Evolutionary conservation across 2,888 invertebrate species (phyloP).

Genomic region (Plebejus anna): DNA sequence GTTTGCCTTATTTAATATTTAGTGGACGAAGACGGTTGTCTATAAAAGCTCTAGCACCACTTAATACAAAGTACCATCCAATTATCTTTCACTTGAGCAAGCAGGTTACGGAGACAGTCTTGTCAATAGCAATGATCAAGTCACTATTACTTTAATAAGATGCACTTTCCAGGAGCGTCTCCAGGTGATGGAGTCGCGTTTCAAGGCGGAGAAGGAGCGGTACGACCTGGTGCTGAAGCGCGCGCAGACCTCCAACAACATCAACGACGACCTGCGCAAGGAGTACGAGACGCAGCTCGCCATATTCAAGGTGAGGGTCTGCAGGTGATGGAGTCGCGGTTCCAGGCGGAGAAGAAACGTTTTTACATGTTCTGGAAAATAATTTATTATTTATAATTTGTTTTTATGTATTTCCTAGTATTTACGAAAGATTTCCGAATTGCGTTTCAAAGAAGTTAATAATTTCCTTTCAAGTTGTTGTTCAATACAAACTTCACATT

Average conservation of each 20-base stretch:
- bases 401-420: not conserved
- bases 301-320: slow-evolving; percentile 80
- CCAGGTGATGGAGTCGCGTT: slow-evolving; percentile 83
- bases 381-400: not conserved
- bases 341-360: not conserved
- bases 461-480: too few relatives aligned
- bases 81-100: too few relatives aligned
- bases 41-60: too few relatives aligned
- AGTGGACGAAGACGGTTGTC: too few relatives aligned
- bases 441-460: not conserved
- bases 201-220: slow-evolving; percentile 86
- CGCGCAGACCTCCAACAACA: slow-evolving; percentile 84
- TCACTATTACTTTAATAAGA: not conserved
- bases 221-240: slow-evolving; percentile 84
- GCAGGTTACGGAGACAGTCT: too few relatives aligned
- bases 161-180: slow-evolving; percentile 77
- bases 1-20: too few relatives aligned
- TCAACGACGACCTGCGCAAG: slow-evolving; percentile 86
- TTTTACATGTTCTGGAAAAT: not conserved
- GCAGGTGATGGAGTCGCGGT: too few relatives aligned
- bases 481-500: not conserved
- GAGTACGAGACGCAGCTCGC: slow-evolving; percentile 89
- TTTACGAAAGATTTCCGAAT: not conserved
- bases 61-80: too few relatives aligned
- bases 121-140: not conserved